Percentiles rank a stretch among this genome's conserved stretches.
Evolutionary conservation across 2,888 invertebrate genomes (phyloP).

Genomic region (Chrysomela aeneicollis): DNA sequence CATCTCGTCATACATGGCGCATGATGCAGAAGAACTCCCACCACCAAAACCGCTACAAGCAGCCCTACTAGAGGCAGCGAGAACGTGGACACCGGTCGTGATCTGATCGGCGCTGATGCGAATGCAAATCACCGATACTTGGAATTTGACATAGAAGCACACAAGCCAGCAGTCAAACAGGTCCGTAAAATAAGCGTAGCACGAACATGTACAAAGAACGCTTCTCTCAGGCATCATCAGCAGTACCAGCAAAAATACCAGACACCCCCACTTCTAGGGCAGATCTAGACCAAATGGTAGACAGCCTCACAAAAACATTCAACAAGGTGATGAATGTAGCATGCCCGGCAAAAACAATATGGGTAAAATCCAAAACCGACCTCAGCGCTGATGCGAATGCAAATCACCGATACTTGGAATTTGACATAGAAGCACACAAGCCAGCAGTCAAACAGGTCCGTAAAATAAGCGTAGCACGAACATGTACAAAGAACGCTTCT

Average conservation of each 20-base stretch:
- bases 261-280: slow-evolving; percentile 10
- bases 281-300: slow-evolving; percentile 10
- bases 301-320: slow-evolving; percentile 10
- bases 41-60: slow-evolving; percentile 2
- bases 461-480: neutral
- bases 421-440: neutral
- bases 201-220: slow-evolving; percentile 9
- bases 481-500: neutral
- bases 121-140: slow-evolving; percentile 20
- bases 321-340: neutral
- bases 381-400: neutral
- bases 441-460: neutral
- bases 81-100: slow-evolving; percentile 1
- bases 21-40: neutral
- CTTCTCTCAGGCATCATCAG: neutral
- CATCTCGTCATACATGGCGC: slow-evolving; percentile 3
- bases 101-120: slow-evolving; percentile 17
- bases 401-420: neutral
- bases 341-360: neutral
- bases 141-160: neutral
- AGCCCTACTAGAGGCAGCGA: neutral
- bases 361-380: neutral
- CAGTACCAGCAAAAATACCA: neutral
- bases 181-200: slow-evolving; percentile 11
- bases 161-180: slow-evolving; percentile 2